Percentiles rank a stretch among this genome's conserved stretches.
These are phyloP conservation scores for Chanos chanos DNA, from an alignment of 2,797 vertebrate genomes.

Conservation along the genomic window DNA sequence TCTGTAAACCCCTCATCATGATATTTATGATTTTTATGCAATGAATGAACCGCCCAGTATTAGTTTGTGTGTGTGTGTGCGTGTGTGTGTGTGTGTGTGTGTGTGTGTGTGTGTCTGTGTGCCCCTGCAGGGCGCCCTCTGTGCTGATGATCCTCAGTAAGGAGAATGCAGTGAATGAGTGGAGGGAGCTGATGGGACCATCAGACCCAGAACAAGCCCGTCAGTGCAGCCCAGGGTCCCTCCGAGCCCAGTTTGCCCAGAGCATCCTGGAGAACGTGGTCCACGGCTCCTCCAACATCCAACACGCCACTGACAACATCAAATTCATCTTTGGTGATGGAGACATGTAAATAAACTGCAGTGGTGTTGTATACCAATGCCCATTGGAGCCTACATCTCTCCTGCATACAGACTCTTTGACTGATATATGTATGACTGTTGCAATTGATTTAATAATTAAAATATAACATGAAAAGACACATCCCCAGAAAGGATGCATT, in stretches of 20 bases:
- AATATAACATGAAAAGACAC: too few relatives aligned
- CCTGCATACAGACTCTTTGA: too few relatives aligned
- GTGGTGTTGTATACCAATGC: slow-evolving; percentile 31
- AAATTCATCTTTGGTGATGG: slow-evolving; percentile 25
- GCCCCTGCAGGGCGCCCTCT: slow-evolving; percentile 64
- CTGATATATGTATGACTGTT: too few relatives aligned
- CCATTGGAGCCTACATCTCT: slow-evolving; percentile 67
- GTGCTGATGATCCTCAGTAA: slow-evolving; percentile 69
- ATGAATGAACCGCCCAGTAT: too few relatives aligned
- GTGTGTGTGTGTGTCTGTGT: too few relatives aligned
- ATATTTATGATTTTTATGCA: too few relatives aligned
- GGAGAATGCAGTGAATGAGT: slow-evolving; percentile 72
- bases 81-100: too few relatives aligned
- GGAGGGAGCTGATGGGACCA: slow-evolving; percentile 71
- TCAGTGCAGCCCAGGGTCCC: slow-evolving; percentile 52
- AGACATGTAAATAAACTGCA: neutral
- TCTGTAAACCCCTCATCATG: too few relatives aligned
- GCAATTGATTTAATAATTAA: too few relatives aligned
- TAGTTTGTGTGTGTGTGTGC: too few relatives aligned
- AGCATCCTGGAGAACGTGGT: slow-evolving; percentile 66
- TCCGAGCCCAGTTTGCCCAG: slow-evolving; percentile 65
- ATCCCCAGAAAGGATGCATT: too few relatives aligned
- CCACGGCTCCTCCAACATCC: slow-evolving; percentile 56
- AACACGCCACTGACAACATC: slow-evolving; percentile 41
- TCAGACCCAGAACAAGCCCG: slow-evolving; percentile 62